Evolutionary conservation across 2,113 vertebrate species (phyloP), one percentile per base, ranked within the genome.

Genomic region (Muscicapa adusta): DNA sequence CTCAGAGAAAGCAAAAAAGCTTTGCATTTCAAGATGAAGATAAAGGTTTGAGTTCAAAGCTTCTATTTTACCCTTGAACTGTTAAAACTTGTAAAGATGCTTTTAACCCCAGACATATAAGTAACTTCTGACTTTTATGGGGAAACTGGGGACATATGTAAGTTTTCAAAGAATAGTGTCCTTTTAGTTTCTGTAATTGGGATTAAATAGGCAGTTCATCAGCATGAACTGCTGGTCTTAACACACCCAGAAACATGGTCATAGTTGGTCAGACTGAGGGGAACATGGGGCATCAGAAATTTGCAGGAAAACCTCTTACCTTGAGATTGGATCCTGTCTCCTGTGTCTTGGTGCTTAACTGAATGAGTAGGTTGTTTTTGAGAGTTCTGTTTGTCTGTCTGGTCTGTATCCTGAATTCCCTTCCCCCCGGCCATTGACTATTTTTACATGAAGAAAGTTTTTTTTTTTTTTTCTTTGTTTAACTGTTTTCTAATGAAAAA

Each of bases 351-450:
- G 45, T 61, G 75, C 78, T 89, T 38, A 57, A 53, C 51, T 88
- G 60, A 65, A 85, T 45, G 58, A 57, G 20, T 23, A 56, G 77
- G 18, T 57, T 90, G 38, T 73, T 91, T 89, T 33, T 81, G 43
- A 50, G 65, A 77, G 28, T 72, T 79, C 50, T 85, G 50, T 91
- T 92, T 88, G 89, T 72, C 72, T 91, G 91, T 89, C 85, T 95
- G 74, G 23, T 50, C 16, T 45, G 33, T 76, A 94, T 88, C 88
- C 92, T 95, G 75, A 78, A 70, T 72, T 93, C 33, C 60, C 33
- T 53, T 9, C 34, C 43, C 22, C 45, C 63, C 1, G 0, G 14
- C 80, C n/a, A 20, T 7, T 85, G 78, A 33, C 45, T 91, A 12
- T 85, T 91, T 93, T 79, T 85, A 42, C 48, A 26, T 63, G 65